These are phyloP conservation scores for Pagrus major DNA, from an alignment of 2,113 vertebrate species.

Conservation along the genomic window DNA sequence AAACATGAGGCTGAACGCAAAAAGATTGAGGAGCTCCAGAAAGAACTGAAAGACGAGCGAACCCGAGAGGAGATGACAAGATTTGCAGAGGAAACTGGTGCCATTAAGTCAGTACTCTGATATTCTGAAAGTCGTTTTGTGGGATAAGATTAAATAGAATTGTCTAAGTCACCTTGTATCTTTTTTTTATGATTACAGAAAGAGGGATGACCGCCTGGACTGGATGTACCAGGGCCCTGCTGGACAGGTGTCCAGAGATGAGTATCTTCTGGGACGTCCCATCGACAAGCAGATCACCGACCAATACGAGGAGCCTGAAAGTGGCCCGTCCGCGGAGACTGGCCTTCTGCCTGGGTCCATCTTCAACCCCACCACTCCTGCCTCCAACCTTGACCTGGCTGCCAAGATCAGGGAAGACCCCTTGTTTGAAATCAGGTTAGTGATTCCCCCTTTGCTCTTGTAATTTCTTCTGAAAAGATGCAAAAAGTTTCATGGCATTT, in stretches of 20 bases:
- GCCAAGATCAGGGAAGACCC: conserved; percentile 98
- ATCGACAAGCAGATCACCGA: conserved; percentile 95
- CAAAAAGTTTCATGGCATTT: not conserved
- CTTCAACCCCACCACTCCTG: conserved; percentile 86
- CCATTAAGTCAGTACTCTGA: conserved; percentile 86
- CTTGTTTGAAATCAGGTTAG: conserved; percentile 93
- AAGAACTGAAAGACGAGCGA: conserved; percentile 93
- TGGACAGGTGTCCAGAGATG: conserved; percentile 93
- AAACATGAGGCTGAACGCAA: conserved; percentile 93
- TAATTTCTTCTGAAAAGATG: not conserved
- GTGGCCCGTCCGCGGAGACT: conserved; percentile 89
- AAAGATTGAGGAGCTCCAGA: conserved; percentile 98
- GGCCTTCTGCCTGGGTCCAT: conserved; percentile 95
- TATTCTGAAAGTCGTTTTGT: accelerated
- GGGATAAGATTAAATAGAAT: accelerated
- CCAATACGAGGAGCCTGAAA: conserved; percentile 90
- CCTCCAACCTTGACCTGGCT: conserved; percentile 92
- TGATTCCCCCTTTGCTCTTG: not conserved
- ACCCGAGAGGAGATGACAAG: conserved; percentile 94
- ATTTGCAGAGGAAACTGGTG: conserved; percentile 91
- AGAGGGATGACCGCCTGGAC: conserved; percentile 95
- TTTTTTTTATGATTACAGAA: conserved; percentile 79
- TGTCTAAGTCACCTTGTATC: not conserved
- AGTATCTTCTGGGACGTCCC: conserved; percentile 94
- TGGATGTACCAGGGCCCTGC: conserved; percentile 99